These are phyloP conservation scores for Aurelia aurita DNA, from an alignment of 30 jellyfish, hydroid and myxozoan genomes.

Conservation along the genomic window DNA sequence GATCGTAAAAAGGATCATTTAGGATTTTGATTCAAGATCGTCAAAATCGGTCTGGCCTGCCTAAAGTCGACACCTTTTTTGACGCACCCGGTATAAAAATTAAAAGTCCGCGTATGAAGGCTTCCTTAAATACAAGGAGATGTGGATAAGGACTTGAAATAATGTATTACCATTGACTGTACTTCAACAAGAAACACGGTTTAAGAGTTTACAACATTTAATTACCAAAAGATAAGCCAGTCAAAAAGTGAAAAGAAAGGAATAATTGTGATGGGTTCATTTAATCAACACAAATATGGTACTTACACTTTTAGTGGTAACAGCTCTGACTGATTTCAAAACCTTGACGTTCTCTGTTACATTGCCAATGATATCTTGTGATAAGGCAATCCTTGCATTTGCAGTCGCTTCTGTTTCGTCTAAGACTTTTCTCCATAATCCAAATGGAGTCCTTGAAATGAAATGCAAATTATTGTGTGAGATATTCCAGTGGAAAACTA, in stretches of 20 bases:
- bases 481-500: too few species aligned
- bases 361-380: slow-evolving; percentile 74
- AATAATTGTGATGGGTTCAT: background rate
- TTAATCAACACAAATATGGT: background rate
- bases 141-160: too few species aligned
- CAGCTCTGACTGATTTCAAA: slow-evolving; percentile 78
- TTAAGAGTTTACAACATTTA: background rate
- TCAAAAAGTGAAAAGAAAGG: background rate
- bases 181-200: too few species aligned
- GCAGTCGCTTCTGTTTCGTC: slow-evolving; percentile 91
- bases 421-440: slow-evolving; percentile 82
- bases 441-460: slow-evolving; percentile 82
- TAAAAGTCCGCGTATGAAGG: too few species aligned
- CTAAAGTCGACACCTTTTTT: too few species aligned
- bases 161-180: too few species aligned
- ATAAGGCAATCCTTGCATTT: slow-evolving; percentile 58
- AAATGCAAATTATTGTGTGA: too few species aligned
- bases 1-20: too few species aligned
- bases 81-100: too few species aligned
- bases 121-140: too few species aligned
- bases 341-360: slow-evolving; percentile 82
- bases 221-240: background rate
- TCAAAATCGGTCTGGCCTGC: too few species aligned
- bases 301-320: slow-evolving; percentile 81
- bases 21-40: too few species aligned